Percentiles rank a stretch among this genome's conserved stretches.
phyloP scores from a whole-genome alignment of 2,113 vertebrate species.

The Saccopteryx leptura region DNA sequence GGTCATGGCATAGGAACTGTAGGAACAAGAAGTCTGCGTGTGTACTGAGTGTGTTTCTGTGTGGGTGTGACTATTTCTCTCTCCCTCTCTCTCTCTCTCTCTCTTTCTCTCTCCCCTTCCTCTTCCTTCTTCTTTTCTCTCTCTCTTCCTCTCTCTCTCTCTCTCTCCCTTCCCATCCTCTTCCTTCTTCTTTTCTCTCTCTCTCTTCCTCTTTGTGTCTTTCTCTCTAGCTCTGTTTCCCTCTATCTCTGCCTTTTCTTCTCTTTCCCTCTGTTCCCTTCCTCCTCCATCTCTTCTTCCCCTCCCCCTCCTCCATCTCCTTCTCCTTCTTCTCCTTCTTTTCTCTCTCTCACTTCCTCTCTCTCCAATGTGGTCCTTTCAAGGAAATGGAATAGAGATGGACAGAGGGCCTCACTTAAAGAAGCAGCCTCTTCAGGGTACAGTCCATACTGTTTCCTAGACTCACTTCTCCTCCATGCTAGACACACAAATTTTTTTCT shows the following conservation, averaged over 20 bases:
- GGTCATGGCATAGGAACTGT: background rate
- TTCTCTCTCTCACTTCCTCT: rapidly evolving
- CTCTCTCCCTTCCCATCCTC: background rate
- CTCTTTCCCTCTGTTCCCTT: no score
- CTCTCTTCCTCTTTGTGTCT: background rate
- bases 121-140: background rate
- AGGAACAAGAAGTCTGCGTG: background rate
- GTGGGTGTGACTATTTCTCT: no score
- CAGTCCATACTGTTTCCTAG: background rate
- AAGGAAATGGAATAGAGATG: background rate
- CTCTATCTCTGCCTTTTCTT: background rate
- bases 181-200: background rate
- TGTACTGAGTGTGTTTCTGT: background rate
- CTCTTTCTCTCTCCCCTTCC: background rate
- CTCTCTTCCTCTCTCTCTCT: rapidly evolving
- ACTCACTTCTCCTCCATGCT: background rate
- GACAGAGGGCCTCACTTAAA: background rate
- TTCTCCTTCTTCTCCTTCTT: no score
- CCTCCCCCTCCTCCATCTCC: rapidly evolving
- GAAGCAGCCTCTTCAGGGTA: background rate
- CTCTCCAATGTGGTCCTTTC: background rate
- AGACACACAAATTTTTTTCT: background rate
- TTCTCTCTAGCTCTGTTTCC: rapidly evolving
- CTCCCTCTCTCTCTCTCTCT: background rate
- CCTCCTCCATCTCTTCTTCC: rapidly evolving